Percentiles rank a stretch among this genome's conserved stretches.
phyloP scores from a whole-genome alignment of 2,797 vertebrate genomes.

The Urophycis tenuis region DNA sequence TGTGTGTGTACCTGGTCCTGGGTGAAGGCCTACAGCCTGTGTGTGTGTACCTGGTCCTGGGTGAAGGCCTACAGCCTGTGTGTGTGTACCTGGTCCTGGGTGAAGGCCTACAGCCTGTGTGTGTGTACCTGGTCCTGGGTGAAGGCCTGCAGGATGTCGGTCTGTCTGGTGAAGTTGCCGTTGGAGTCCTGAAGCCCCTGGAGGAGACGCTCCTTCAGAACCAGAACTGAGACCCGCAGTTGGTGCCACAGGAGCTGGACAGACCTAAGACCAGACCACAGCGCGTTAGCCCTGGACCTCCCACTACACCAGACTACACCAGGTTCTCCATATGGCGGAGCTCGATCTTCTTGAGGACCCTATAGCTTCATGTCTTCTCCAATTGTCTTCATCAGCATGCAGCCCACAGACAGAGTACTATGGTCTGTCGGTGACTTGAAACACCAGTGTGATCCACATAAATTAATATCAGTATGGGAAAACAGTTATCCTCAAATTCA shows the following conservation, averaged over 20 bases:
- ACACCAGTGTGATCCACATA: too few species aligned
- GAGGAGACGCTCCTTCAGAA: slow-evolving; percentile 91
- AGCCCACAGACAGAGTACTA: too few species aligned
- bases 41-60: neutral
- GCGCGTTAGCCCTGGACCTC: neutral
- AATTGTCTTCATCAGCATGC: too few species aligned
- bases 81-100: neutral
- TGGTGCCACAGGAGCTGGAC: slow-evolving; percentile 98
- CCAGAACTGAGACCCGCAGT: slow-evolving; percentile 92
- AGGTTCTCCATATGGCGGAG: neutral
- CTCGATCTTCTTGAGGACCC: too few species aligned
- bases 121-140: slow-evolving; percentile 71
- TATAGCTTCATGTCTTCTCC: too few species aligned
- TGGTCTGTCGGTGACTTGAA: too few species aligned
- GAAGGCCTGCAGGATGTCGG: slow-evolving; percentile 95
- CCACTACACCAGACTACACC: neutral
- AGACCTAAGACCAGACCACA: slow-evolving; percentile 53
- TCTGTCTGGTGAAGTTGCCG: slow-evolving; percentile 96
- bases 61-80: neutral
- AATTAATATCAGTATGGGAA: too few species aligned
- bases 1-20: too few species aligned
- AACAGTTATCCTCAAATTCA: too few species aligned
- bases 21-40: neutral
- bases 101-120: slow-evolving; percentile 1
- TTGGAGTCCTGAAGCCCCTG: slow-evolving; percentile 96